Evolutionary conservation across 30 jellyfish, hydroid and myxozoan genomes (phyloP).

Genomic region (Phacellophora camtschatica): DNA sequence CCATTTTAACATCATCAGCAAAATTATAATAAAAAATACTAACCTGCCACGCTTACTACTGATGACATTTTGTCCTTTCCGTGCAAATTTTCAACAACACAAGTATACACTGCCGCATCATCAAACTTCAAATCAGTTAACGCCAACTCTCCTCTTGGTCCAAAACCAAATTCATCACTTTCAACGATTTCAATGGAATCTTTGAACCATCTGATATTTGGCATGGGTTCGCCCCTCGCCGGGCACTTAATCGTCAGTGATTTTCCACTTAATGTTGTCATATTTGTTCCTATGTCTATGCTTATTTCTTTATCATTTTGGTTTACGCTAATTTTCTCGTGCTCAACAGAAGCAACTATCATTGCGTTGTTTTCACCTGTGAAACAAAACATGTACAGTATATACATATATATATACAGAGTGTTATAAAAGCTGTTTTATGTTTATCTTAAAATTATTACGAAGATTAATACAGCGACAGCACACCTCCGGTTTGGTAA

Average conservation of each 20-base stretch:
- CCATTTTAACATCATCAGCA: too few species aligned
- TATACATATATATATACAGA: too few species aligned
- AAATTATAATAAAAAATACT: not conserved
- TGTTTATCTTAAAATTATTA: too few species aligned
- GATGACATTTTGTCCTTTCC: constrained; percentile 56
- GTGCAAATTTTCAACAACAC: constrained; percentile 46
- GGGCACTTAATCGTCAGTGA: constrained; percentile 58
- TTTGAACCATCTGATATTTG: constrained; percentile 65
- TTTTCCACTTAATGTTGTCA: constrained; percentile 47
- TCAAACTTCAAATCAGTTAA: constrained; percentile 21
- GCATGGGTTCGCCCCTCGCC: constrained; percentile 70
- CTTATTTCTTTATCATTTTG: not conserved
- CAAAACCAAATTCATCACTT: constrained; percentile 13
- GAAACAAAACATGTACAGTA: too few species aligned
- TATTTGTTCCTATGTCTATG: constrained; percentile 36
- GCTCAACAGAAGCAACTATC: constrained; percentile 10
- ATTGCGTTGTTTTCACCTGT: constrained; percentile 32
- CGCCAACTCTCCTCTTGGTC: constrained; percentile 32
- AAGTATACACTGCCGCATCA: constrained; percentile 85
- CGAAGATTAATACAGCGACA: too few species aligned
- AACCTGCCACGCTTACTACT: constrained; percentile 51
- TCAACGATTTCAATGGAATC: constrained; percentile 34
- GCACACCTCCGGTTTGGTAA: too few species aligned
- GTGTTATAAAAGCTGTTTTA: too few species aligned
- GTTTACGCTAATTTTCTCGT: constrained; percentile 13